Evolutionary conservation across 2,888 invertebrate genomes (phyloP), one percentile per base, ranked within the genome.

Genomic region (Portevinia maculata): DNA sequence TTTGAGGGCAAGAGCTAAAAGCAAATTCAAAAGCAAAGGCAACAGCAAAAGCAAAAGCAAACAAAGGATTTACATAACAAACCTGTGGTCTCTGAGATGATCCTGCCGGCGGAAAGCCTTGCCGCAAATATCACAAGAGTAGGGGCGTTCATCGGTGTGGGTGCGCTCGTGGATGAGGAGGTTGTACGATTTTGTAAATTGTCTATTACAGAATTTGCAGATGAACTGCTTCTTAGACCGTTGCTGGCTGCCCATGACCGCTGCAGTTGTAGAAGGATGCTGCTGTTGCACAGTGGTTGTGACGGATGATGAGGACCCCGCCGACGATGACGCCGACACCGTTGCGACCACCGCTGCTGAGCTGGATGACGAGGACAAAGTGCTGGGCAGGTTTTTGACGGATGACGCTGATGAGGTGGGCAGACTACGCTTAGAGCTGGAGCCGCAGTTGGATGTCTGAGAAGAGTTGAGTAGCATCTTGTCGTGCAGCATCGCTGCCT

Each of bases 201-300:
- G 98, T n/a, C 99, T 94, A 90, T 97, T 96, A 90, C 99, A 99
- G 91, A 97, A 99, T 92, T 98, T 97, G 92, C 99, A 99, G 87
- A 99, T 99, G 91, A 98, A 99, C 90, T 99, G 98, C 90, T 99
- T 99, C 91, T 98, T 98, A n/a, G 98, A 97, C 79, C 98, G 93
- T 59, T 90, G 90, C 4, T 89, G 87, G 53, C 78, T 86, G 55
- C 86, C 84, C 53, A 86, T 83, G 28, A 84, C 86, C 11, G 87
- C 84, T 1, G 87, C 85, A 0, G 86, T 85, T 9, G 87, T 85
- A n/a, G 71, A 44, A n/a, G 57, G n/a, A n/a, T n/a, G 8, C 21
- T 79, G 70, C 32, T 81, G 79, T 24, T 67, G 67, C 11, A 57
- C 34, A 41, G 75, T 44, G 53, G 75, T 70, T 67, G 75, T 67